These are phyloP conservation scores for Laodelphax striatellus DNA, from an alignment of 1,140 invertebrate genomes.

Conservation along the genomic window DNA sequence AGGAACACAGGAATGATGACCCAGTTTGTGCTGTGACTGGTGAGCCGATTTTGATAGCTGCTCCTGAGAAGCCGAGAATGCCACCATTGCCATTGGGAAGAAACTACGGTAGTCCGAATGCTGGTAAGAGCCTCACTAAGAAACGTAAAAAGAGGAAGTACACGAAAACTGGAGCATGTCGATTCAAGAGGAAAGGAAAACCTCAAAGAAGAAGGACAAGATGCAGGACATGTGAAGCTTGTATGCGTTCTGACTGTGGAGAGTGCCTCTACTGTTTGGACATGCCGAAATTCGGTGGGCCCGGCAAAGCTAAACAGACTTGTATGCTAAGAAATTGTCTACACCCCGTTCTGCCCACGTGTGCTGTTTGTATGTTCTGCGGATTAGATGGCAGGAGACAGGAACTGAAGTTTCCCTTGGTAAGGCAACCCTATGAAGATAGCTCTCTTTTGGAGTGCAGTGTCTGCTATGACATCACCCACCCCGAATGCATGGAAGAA, in stretches of 20 bases:
- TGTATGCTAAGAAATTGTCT: conserved; percentile 89
- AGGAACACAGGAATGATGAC: conserved; percentile 75
- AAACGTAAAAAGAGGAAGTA: too few relatives aligned
- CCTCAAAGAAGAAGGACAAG: conserved; percentile 30
- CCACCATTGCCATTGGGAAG: too few relatives aligned
- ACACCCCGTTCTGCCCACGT: conserved; percentile 83
- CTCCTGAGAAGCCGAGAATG: too few relatives aligned
- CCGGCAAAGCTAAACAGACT: conserved; percentile 85
- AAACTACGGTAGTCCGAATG: too few relatives aligned
- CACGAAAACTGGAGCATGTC: too few relatives aligned
- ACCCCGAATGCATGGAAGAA: conserved; percentile 55
- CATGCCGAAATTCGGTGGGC: conserved; percentile 94
- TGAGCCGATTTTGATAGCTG: too few relatives aligned
- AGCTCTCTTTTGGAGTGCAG: conserved; percentile 61
- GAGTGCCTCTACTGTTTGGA: conserved; percentile 92
- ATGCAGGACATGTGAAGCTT: conserved; percentile 86
- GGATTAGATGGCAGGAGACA: conserved; percentile 83
- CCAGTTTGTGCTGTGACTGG: conserved; percentile 71
- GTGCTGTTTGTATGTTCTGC: conserved; percentile 79
- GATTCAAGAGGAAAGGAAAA: too few relatives aligned
- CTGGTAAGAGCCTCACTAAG: too few relatives aligned
- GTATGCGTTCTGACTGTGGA: conserved; percentile 80
- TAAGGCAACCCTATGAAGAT: conserved; percentile 12
- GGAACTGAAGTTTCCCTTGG: conserved; percentile 26
- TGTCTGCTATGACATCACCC: conserved; percentile 89